A percentile compares a stretch with the other conserved stretches of the same genome.
Evolutionary conservation across 2,888 invertebrate genomes (phyloP).

Genomic region (Tachina fera): DNA sequence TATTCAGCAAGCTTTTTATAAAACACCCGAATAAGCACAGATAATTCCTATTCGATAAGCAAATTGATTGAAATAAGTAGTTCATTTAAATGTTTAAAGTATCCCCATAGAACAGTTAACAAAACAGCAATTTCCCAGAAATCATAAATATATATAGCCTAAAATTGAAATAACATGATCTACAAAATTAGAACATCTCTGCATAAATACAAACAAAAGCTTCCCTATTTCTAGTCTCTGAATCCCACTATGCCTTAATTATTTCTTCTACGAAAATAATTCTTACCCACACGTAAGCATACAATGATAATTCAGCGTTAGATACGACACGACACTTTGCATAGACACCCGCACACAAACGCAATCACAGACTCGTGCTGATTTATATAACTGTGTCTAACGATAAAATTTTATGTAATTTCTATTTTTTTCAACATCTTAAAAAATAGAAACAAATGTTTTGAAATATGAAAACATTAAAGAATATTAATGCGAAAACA

Average conservation of each 20-base stretch:
- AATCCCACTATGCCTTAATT: slow-evolving; percentile 1
- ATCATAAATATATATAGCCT: too few relatives aligned
- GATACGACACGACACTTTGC: not conserved
- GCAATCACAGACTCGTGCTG: not conserved
- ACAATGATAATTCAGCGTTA: not conserved
- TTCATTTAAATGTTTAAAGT: too few relatives aligned
- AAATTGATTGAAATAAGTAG: too few relatives aligned
- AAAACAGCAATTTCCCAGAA: too few relatives aligned
- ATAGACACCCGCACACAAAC: not conserved
- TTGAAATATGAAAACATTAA: not conserved
- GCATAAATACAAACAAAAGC: too few relatives aligned
- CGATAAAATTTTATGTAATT: slow-evolving; percentile 23
- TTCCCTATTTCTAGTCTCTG: not conserved
- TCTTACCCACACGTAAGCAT: not conserved
- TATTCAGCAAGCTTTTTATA: too few relatives aligned
- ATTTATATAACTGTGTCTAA: slow-evolving; percentile 19
- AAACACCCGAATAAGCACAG: too few relatives aligned
- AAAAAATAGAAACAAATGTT: slow-evolving; percentile 11
- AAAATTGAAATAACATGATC: too few relatives aligned
- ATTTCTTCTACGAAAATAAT: not conserved
- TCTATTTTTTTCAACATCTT: not conserved
- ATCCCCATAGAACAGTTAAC: too few relatives aligned
- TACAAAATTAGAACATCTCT: not conserved
- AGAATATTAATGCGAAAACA: slow-evolving; percentile 45
- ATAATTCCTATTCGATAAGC: too few relatives aligned